Conservation (phyloP, 2,797 vertebrate genomes). For the Mionectes olivaceus region DNA sequence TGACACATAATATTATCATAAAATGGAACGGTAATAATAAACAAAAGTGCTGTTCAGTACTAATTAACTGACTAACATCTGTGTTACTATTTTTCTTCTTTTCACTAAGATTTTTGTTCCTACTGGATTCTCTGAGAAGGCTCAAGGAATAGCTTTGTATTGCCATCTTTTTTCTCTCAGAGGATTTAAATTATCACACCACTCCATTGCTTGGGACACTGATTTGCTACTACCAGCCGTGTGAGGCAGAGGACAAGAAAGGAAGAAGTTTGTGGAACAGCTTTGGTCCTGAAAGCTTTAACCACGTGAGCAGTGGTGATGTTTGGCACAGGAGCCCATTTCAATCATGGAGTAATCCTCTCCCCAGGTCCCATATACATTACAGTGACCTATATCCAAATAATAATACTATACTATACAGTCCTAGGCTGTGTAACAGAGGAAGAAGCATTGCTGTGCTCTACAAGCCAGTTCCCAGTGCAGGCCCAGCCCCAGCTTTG, state of each 20-base stretch:
- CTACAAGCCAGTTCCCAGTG: background rate
- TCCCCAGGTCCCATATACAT: background rate
- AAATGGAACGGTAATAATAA: background rate
- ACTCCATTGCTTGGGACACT: background rate
- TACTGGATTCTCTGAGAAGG: background rate
- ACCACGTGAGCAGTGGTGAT: background rate
- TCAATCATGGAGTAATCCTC: rapidly evolving
- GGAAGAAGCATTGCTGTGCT: background rate
- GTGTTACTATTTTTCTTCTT: background rate
- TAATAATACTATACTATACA: background rate
- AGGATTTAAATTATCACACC: background rate
- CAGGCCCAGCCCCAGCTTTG: background rate
- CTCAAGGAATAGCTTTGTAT: background rate
- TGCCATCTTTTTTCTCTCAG: background rate
- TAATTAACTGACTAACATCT: background rate
- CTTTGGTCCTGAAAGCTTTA: background rate
- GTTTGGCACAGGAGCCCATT: background rate
- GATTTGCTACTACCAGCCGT: background rate
- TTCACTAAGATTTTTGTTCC: background rate
- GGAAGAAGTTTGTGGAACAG: background rate
- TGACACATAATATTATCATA: background rate
- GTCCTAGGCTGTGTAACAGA: background rate
- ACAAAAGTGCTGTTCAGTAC: background rate
- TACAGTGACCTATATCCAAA: background rate
- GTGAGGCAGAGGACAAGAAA: background rate